Conservation (phyloP, 1,140 invertebrate genomes). For the Musca vetustissima region DNA sequence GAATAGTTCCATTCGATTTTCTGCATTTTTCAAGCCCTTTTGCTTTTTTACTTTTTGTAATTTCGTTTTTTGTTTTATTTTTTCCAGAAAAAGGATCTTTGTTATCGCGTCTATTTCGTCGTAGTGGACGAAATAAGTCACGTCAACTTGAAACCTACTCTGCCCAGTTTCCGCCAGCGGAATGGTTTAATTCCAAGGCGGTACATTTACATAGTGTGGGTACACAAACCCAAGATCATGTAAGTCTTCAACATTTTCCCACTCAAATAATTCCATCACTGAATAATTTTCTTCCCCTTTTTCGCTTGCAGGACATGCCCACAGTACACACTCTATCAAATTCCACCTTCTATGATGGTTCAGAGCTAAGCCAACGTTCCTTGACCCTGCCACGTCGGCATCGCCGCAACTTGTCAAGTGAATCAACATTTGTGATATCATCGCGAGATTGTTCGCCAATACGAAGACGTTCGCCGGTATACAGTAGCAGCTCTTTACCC, state of each 20-base stretch:
- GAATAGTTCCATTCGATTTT: too few species aligned
- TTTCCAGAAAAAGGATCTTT: constrained; percentile 84
- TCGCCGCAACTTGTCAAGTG: constrained; percentile 69
- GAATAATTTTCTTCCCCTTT: too few species aligned
- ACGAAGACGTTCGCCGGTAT: constrained; percentile 61
- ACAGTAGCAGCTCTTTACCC: constrained; percentile 63
- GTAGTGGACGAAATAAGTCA: constrained; percentile 72
- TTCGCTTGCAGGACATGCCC: constrained; percentile 50
- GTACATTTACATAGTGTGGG: constrained; percentile 82
- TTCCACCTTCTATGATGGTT: constrained; percentile 65
- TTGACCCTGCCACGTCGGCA: constrained; percentile 75
- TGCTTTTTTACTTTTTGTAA: too few species aligned
- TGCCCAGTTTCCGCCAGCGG: constrained; percentile 86
- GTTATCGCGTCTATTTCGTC: constrained; percentile 82
- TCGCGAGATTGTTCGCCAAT: constrained; percentile 60
- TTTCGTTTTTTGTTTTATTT: not conserved
- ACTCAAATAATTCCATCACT: too few species aligned
- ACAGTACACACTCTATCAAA: constrained; percentile 52
- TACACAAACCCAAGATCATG: constrained; percentile 71
- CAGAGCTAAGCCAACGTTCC: constrained; percentile 70
- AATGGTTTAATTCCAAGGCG: constrained; percentile 86
- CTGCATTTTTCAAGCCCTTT: too few species aligned
- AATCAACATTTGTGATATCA: constrained; percentile 62
- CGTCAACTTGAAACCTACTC: constrained; percentile 77
- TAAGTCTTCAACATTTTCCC: constrained; percentile 31